Evolutionary conservation across 2,797 vertebrate genomes (phyloP), one percentile per base, ranked within the genome.

Genomic region (Myiotriccus ornatus): DNA sequence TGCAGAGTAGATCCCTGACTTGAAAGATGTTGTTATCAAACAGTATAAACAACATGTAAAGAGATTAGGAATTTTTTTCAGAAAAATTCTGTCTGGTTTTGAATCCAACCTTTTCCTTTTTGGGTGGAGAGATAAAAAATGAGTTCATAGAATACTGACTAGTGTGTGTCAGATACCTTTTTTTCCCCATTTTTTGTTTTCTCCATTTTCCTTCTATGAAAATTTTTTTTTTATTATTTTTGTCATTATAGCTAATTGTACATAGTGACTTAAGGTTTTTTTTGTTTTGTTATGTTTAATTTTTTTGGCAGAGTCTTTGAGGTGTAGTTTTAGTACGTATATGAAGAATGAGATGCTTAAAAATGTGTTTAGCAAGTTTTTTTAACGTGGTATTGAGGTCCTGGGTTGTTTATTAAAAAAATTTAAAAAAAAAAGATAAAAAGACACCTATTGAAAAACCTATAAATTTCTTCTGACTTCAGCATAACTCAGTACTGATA

Each of bases 301-400:
- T 50, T 69, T 77, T 83, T 75, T 87, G 9, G 1, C 28, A 44
- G 47, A 82, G 49, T 56, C 12, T 90, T 94, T 89, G 39, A 47
- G 20, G 3, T 76, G 12, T 92, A 56, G 44, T 56, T 74, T 81
- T 90, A 80, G 44, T 35, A 50, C 49, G 32, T 69, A 88, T 18
- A 35, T 64, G 32, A 86, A 59, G 43, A 84, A 56, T 67, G 47
- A 93, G 32, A 24, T 77, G 41, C 56, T 86, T 87, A 70, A 87
- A 89, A 78, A 75, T 50, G 27, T 80, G 7, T 53, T 90, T 77
- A 65, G 65, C 50, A 60, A 14, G 39, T 34, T 37, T 74, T 67
- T 85, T 41, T 41, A 46, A 62, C 17, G 28, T 52, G 7, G 2
- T 43, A 7, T 60, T 64, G 37, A 78, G 24, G 15, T 87, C 14